Base-by-base conservation (phyloP, 2,113 vertebrate species). In the Spilogale gracilis region DNA sequence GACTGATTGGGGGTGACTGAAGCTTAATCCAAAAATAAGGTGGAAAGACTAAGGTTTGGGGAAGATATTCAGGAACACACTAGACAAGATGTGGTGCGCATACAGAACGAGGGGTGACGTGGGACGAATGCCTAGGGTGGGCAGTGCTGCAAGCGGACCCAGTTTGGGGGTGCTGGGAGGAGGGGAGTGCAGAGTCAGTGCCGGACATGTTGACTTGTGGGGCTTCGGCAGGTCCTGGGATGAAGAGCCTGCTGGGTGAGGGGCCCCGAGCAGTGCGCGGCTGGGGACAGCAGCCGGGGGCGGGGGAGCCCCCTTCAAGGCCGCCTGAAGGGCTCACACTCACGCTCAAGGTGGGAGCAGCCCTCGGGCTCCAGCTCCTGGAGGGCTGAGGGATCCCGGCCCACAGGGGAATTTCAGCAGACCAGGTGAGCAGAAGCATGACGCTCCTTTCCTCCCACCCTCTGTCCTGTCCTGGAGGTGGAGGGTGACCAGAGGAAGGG, bases 161-260 rank as follows among this genome's bases (percentile, higher is more conserved):
- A 3, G 30, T 12, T 1, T 25, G 63, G 14, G 2, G 38, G 8
- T 8, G 7, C 32, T 4, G n/a, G 3, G 2, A 16, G 13, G 52
- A 83, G 13, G 9, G 79, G 25, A 32, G 61, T 0, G 9, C 5
- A 30, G 30, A 27, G 65, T 74, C 9, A 6, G 54, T 13, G 5
- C 0, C n/a, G 32, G 30, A 14, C 25, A 4, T 45, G 61, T 25
- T 17, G 18, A n/a, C 23, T 9, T 2, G 32, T 6, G n/a, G 43
- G 32, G 3, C 65, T 32, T 45, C 25, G 50, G 88, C 6, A 25
- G 30, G 43, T 17, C 20, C 13, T 6, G 12, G 20, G 30, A n/a
- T 1, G 14, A 6, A 38, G 45, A 6, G 9, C 30, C 27, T 30
- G 16, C 45, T 32, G 71, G 71, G 45, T 11, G 17, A 78, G 92